Evolutionary conservation across 2,797 vertebrate species (phyloP).

Genomic region (Tenualosa thibaudeaui): DNA sequence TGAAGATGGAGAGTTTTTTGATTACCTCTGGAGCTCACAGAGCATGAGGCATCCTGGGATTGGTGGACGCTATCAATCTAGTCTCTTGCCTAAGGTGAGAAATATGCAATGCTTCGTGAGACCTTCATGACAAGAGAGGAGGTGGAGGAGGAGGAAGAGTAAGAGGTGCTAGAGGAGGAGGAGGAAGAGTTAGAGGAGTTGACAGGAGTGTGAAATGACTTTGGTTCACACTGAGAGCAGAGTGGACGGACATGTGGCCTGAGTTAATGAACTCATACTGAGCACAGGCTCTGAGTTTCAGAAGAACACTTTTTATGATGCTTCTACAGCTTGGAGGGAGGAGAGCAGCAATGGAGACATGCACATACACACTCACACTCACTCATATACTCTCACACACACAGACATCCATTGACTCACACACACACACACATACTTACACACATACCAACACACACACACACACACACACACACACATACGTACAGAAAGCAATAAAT

Average conservation of each 20-base stretch:
- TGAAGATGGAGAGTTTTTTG: not conserved
- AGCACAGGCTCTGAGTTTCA: not conserved
- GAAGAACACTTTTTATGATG: not conserved
- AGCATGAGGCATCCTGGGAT: conserved; percentile 32
- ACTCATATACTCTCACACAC: not conserved
- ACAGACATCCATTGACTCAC: not conserved
- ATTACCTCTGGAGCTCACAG: not conserved
- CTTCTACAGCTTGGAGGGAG: not conserved
- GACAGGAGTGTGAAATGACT: conserved; percentile 14
- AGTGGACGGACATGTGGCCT: not conserved
- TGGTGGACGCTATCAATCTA: conserved; percentile 26
- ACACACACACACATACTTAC: conserved; percentile 1
- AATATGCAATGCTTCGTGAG: not conserved
- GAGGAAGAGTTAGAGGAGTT: not conserved
- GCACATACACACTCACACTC: not conserved
- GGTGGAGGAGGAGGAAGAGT: not conserved
- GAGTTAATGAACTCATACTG: conserved; percentile 8
- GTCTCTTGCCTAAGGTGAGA: conserved; percentile 22
- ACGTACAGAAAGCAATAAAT: conserved; percentile 19
- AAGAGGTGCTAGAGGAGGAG: not conserved
- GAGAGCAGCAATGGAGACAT: conserved; percentile 27
- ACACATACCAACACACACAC: conserved; percentile 14
- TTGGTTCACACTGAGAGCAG: not conserved
- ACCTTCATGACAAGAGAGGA: not conserved
- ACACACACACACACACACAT: not conserved